Evolutionary conservation across 35 echinoderm and acorn worm genomes (phyloP).

Genomic region (Apostichopus japonicus): DNA sequence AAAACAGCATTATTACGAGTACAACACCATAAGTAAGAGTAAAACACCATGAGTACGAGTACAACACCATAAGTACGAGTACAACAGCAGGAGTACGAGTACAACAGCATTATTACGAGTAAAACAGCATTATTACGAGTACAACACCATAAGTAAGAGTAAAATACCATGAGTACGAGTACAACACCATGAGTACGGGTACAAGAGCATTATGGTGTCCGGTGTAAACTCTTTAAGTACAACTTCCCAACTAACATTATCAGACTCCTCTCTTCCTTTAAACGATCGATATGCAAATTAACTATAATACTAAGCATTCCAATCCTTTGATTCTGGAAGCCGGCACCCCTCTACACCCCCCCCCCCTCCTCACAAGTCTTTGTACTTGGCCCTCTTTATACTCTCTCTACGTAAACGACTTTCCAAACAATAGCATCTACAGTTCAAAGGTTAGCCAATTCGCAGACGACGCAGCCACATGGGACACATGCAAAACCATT

Average conservation of each 20-base stretch:
- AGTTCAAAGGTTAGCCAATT: not conserved
- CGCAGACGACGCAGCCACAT: not conserved
- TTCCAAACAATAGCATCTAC: not conserved
- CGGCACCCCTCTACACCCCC: not conserved
- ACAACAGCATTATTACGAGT: too few relatives aligned
- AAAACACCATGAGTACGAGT: too few relatives aligned
- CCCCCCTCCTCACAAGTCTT: not conserved
- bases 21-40: too few relatives aligned
- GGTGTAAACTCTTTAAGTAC: not conserved
- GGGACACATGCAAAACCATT: not conserved
- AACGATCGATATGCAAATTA: not conserved
- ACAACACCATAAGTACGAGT: too few relatives aligned
- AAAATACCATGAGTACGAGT: too few relatives aligned
- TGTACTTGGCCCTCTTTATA: not conserved
- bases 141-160: too few relatives aligned
- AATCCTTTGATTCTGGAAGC: not conserved
- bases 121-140: too few relatives aligned
- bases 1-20: too few relatives aligned
- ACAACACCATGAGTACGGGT: too few relatives aligned
- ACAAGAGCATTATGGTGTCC: not conserved
- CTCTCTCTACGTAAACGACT: constrained; percentile 2
- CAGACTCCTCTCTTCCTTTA: not conserved
- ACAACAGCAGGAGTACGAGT: too few relatives aligned
- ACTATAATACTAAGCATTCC: not conserved
- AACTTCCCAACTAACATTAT: not conserved